These are phyloP conservation scores for Schmidtea mediterranea DNA, from an alignment of 1,140 invertebrate species.

Conservation along the genomic window DNA sequence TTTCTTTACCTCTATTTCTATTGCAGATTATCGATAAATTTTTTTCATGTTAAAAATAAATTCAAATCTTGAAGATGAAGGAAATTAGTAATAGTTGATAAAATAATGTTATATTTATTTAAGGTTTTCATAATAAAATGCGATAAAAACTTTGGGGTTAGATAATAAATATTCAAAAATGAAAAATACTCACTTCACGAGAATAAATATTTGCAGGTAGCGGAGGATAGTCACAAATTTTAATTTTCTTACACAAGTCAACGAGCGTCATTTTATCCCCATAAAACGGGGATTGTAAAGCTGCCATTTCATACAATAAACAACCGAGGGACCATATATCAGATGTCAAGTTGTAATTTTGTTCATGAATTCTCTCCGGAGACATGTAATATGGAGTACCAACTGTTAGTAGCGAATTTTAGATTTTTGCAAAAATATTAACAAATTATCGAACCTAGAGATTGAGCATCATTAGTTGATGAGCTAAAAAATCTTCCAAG, in stretches of 20 bases:
- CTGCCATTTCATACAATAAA: conserved; percentile 48
- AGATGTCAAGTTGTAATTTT: conserved; percentile 47
- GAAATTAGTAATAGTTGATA: no score
- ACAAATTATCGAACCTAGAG: no score
- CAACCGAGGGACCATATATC: conserved; percentile 55
- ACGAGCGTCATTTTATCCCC: conserved; percentile 40
- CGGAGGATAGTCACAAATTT: conserved; percentile 39
- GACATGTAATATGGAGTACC: conserved; percentile 60
- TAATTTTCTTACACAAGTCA: conserved; percentile 39
- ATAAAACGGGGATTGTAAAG: conserved; percentile 41
- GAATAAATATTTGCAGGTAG: conserved; percentile 37
- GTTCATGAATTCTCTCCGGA: conserved; percentile 45
- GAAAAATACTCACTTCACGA: conserved; percentile 27
- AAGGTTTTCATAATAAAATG: no score
- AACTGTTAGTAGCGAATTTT: conserved; percentile 30
- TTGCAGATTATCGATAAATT: no score
- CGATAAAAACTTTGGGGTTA: no score
- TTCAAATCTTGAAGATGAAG: no score
- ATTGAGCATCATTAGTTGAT: conserved; percentile 37
- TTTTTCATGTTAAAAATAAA: no score
- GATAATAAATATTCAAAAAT: no score
- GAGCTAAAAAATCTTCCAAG: conserved; percentile 40
- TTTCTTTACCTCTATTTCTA: no score
- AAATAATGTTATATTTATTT: no score
- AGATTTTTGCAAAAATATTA: no score